Percentiles rank a stretch among this genome's conserved stretches.
These are phyloP conservation scores for Erpobdella octoculata DNA, from an alignment of 2,888 invertebrate genomes.

Conservation along the genomic window DNA sequence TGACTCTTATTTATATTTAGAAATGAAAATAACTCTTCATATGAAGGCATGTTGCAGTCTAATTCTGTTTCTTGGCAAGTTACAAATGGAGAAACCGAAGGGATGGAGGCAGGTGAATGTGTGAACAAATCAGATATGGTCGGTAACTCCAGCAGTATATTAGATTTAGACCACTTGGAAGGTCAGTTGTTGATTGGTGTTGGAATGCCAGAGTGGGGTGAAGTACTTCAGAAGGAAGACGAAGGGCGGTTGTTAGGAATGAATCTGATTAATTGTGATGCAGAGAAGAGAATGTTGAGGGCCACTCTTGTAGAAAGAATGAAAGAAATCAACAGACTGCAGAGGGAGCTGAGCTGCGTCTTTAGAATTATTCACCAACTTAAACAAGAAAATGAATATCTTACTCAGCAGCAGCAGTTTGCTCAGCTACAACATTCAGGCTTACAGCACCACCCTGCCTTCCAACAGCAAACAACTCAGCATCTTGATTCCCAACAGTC, in stretches of 20 bases:
- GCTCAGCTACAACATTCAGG: neutral
- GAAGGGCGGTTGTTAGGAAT: neutral
- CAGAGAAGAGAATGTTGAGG: constrained; percentile 15
- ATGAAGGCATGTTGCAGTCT: neutral
- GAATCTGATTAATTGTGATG: constrained; percentile 3
- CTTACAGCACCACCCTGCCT: neutral
- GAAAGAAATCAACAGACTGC: neutral
- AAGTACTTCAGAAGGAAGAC: neutral
- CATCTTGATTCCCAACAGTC: neutral
- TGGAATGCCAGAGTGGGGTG: constrained; percentile 8
- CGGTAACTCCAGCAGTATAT: neutral
- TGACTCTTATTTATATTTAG: no score
- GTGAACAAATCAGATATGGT: neutral
- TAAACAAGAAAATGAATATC: constrained; percentile 5
- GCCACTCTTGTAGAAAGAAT: constrained; percentile 7
- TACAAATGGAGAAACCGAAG: neutral
- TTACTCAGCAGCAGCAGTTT: neutral
- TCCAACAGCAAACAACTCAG: neutral
- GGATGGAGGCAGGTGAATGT: neutral
- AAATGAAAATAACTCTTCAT: neutral
- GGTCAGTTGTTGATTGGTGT: constrained; percentile 1
- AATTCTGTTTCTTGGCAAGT: neutral
- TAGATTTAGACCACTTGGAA: neutral
- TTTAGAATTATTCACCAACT: constrained; percentile 12
- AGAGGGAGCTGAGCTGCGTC: neutral